phyloP scores from a whole-genome alignment of 2,888 invertebrate species.

The Pachydiplax longipennis region DNA sequence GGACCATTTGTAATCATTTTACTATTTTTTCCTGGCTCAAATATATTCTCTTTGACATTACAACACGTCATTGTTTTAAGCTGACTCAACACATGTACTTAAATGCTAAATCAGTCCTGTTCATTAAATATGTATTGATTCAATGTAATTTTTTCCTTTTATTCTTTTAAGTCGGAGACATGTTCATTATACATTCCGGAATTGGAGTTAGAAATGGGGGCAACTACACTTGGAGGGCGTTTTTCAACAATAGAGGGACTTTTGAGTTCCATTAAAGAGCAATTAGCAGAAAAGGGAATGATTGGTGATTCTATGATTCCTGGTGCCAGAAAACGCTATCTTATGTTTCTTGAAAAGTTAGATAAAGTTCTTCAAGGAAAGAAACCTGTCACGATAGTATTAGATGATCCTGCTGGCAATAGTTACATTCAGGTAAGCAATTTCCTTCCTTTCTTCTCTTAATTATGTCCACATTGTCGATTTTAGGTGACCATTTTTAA shows the following conservation, averaged over 20 bases:
- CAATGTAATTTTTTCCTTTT: neutral
- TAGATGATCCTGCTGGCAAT: conserved; percentile 98
- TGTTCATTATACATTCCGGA: conserved; percentile 84
- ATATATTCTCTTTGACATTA: neutral
- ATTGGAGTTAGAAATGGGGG: conserved; percentile 85
- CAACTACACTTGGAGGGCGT: conserved; percentile 85
- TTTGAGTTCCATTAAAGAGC: conserved; percentile 77
- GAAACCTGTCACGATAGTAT: conserved; percentile 73
- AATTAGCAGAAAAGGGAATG: conserved; percentile 71
- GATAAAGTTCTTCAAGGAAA: conserved; percentile 72
- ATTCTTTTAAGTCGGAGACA: conserved; percentile 74
- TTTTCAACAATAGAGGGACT: conserved; percentile 97
- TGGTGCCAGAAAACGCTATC: conserved; percentile 64
- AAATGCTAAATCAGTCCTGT: neutral
- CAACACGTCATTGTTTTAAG: neutral
- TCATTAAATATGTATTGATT: neutral
- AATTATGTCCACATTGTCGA: too few species aligned
- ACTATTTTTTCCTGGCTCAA: too few species aligned
- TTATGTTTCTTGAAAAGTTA: conserved; percentile 71
- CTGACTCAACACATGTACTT: neutral
- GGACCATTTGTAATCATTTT: too few species aligned
- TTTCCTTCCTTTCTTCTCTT: too few species aligned
- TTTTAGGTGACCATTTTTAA: too few species aligned
- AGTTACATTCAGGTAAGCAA: conserved; percentile 81
- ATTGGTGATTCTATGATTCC: conserved; percentile 76